Evolutionary conservation across 2,797 vertebrate genomes (phyloP), one percentile per base, ranked within the genome.

Genomic region (Oreochromis mossambicus): DNA sequence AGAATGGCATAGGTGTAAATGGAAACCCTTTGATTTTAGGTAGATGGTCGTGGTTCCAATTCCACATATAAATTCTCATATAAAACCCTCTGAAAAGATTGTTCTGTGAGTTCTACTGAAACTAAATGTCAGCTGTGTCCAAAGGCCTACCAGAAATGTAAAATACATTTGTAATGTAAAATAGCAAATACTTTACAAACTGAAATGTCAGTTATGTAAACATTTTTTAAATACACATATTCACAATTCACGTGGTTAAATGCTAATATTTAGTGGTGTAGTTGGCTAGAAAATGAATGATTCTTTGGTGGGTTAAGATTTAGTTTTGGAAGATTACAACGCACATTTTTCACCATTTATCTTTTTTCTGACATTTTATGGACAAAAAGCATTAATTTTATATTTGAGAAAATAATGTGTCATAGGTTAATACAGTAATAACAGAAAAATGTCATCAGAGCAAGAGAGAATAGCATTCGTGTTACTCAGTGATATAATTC

Each of bases 141-240:
- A 3, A 29, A 73, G 41, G 43, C 68, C 43, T 73, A 11, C 38
- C 68, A 73, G 41, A 48, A 48, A 73, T 17, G 10, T 29, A 48
- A 46, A 56, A 56, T 56, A 56, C 26, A 58, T 58, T 55, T 58
- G 55, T 58, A 56, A 56, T 56, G 55, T 58, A 6, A 61, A 61
- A 19, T 34, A 4, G 24, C 68, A 48, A 73, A 48, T 48, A 73
- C 24, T 46, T 19, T 19, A 43, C 24, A 10, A 70, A 43, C 7
- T 70, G 21, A 70, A 15, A 70, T 9, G 8, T 43, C 13, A 70
- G 0, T 26, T 0, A 26, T 70, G 38, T 70, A 43, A 24, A 61
- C 5, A 3, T 43, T 68, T 43, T 15, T 43, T 0, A 24, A 68
- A 6, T 26, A 46, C 46, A 29, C 24, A 17, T 7, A 24, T 73